Evolutionary conservation across 2,888 invertebrate genomes (phyloP).

Genomic region (Drosophila nigricruria): DNA sequence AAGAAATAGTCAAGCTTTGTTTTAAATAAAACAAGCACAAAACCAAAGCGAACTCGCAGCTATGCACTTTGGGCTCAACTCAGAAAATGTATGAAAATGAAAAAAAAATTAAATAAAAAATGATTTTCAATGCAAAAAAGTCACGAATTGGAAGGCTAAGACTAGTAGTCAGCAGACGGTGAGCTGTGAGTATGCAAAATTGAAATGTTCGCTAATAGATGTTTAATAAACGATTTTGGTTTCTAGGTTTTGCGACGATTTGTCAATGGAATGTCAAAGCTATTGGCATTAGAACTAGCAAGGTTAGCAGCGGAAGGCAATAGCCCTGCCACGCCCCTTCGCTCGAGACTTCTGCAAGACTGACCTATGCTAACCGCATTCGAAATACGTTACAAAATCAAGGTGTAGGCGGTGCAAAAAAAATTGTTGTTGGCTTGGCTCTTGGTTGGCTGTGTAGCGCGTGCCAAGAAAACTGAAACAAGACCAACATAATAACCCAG

Average conservation of each 20-base stretch:
- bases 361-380: conserved; percentile 75
- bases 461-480: conserved; percentile 72
- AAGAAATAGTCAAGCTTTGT: conserved; percentile 32
- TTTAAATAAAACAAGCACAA: not conserved
- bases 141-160: conserved; percentile 41
- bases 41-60: conserved; percentile 4
- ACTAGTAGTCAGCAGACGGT: not conserved
- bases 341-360: conserved; percentile 6
- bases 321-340: conserved; percentile 38
- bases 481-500: conserved; percentile 69
- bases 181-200: conserved; percentile 52
- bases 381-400: conserved; percentile 70
- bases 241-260: conserved; percentile 40
- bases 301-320: conserved; percentile 59
- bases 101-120: not conserved
- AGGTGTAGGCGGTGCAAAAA: conserved; percentile 34
- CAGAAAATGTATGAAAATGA: conserved; percentile 14
- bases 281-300: conserved; percentile 69
- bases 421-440: not conserved
- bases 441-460: conserved; percentile 45
- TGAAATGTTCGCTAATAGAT: conserved; percentile 47
- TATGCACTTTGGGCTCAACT: conserved; percentile 31
- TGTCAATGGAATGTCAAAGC: conserved; percentile 57
- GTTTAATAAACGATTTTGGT: conserved; percentile 50
- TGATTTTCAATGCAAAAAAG: conserved; percentile 21